These are phyloP conservation scores for Mobula hypostoma DNA, from an alignment of 2,113 vertebrate genomes.

Conservation along the genomic window DNA sequence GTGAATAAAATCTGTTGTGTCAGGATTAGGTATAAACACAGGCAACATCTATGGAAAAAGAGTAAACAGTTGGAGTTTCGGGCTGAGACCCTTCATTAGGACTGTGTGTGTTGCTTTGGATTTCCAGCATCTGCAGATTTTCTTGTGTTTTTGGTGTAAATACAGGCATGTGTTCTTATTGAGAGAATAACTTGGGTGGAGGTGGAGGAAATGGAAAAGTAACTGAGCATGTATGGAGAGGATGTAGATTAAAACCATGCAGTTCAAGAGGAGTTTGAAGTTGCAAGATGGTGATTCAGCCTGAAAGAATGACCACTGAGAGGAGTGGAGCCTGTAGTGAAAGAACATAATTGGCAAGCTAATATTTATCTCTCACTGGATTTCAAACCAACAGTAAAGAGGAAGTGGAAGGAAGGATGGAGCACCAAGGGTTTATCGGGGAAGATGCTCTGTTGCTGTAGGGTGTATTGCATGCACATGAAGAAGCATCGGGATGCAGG, in stretches of 20 bases:
- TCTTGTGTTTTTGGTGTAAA: too few relatives aligned
- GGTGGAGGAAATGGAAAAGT: not conserved
- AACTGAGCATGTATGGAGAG: not conserved
- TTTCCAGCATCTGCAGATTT: too few relatives aligned
- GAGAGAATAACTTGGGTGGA: not conserved
- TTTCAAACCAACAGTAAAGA: not conserved
- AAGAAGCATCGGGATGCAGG: not conserved
- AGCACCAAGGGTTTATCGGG: not conserved
- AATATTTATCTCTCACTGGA: not conserved
- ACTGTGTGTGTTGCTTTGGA: too few relatives aligned
- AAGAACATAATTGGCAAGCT: not conserved
- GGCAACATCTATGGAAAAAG: too few relatives aligned
- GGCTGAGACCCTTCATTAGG: too few relatives aligned
- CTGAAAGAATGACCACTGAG: not conserved
- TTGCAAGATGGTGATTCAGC: not conserved
- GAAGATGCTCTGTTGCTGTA: not conserved
- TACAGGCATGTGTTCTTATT: not conserved
- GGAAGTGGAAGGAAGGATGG: too few relatives aligned
- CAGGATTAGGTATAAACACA: not conserved
- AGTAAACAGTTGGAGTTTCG: too few relatives aligned
- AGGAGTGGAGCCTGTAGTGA: not conserved
- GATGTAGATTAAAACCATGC: not conserved
- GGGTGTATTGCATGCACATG: not conserved
- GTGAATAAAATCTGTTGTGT: not conserved
- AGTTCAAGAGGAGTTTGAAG: not conserved